Conservation (phyloP, 1,140 invertebrate genomes). For the Drosophila tani region DNA sequence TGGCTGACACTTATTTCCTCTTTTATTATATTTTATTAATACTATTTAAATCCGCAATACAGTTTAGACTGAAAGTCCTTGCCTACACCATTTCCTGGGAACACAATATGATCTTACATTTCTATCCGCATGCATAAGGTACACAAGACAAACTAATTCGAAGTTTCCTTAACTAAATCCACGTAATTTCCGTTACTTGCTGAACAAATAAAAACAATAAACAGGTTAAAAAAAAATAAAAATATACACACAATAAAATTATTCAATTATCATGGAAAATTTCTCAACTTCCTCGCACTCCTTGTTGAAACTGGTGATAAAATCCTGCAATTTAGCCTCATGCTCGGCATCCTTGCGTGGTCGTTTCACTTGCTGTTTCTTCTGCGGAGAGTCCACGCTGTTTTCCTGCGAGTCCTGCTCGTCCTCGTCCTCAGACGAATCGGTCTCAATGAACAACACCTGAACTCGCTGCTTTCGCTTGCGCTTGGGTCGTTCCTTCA, state of each 20-base stretch:
- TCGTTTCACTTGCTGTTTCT: slow-evolving; percentile 43
- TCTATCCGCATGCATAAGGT: slow-evolving; percentile 11
- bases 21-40: background rate
- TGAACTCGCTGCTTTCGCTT: slow-evolving; percentile 69
- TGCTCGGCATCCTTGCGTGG: slow-evolving; percentile 51
- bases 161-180: background rate
- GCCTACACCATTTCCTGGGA: background rate
- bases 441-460: slow-evolving; percentile 65
- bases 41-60: slow-evolving; percentile 2
- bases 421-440: slow-evolving; percentile 58
- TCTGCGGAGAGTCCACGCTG: slow-evolving; percentile 47
- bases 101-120: slow-evolving; percentile 5
- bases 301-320: slow-evolving; percentile 68
- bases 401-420: slow-evolving; percentile 50
- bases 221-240: background rate
- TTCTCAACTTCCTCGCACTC: slow-evolving; percentile 74
- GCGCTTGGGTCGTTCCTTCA: slow-evolving; percentile 61
- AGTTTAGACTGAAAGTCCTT: slow-evolving; percentile 2
- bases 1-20: background rate
- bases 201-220: background rate
- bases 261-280: slow-evolving; percentile 71
- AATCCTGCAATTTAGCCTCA: slow-evolving; percentile 58
- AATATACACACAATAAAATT: background rate
- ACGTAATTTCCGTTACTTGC: background rate
- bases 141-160: slow-evolving; percentile 1